Evolutionary conservation across 2,888 invertebrate genomes (phyloP).

Genomic region (Horisme vitalbata): DNA sequence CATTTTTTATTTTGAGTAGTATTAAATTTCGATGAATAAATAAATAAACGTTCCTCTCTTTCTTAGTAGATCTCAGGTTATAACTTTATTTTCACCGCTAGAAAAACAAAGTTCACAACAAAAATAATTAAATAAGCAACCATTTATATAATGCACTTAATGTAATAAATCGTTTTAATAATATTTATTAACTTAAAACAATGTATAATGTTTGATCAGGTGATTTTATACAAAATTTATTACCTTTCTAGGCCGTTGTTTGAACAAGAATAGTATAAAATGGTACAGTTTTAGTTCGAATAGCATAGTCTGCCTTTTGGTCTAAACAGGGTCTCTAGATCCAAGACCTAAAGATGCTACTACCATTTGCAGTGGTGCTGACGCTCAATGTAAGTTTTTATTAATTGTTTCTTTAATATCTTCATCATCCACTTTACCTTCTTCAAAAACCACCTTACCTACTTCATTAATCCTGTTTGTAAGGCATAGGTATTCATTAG

Average conservation of each 20-base stretch:
- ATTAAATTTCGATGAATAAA: no score
- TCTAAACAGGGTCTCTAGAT: slow-evolving; percentile 8
- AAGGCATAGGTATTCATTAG: no score
- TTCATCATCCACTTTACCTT: no score
- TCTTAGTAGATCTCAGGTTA: no score
- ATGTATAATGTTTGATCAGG: slow-evolving; percentile 9
- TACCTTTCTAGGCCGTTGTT: neutral
- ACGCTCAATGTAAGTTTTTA: slow-evolving; percentile 18
- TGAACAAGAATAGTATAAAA: slow-evolving; percentile 13
- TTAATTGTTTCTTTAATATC: neutral
- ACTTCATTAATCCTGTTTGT: no score
- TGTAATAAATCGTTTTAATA: slow-evolving; percentile 7
- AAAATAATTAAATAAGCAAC: no score
- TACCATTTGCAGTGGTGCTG: slow-evolving; percentile 4
- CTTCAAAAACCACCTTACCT: no score
- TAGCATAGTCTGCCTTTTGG: slow-evolving; percentile 13
- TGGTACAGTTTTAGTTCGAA: neutral
- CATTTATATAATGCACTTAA: no score
- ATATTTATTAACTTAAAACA: slow-evolving; percentile 11
- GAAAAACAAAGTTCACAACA: no score
- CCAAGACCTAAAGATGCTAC: slow-evolving; percentile 12
- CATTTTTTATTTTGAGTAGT: no score
- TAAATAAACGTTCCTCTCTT: no score
- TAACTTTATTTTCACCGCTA: no score
- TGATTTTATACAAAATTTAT: slow-evolving; percentile 6